These are phyloP conservation scores for Zeugodacus cucurbitae DNA, from an alignment of 1,140 invertebrate species.

Conservation along the genomic window DNA sequence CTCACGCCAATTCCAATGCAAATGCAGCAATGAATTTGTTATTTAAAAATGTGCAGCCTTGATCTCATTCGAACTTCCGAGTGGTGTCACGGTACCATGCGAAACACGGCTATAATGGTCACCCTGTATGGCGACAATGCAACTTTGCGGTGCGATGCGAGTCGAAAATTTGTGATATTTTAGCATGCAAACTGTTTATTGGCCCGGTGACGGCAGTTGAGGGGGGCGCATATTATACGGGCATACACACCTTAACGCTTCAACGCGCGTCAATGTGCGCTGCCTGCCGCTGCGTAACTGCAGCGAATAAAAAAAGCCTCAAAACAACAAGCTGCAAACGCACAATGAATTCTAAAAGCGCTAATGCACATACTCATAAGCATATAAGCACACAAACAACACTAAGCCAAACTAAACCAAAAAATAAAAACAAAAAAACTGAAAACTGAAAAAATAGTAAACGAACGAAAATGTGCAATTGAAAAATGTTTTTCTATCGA, in stretches of 20 bases:
- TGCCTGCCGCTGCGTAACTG: neutral
- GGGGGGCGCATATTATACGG: neutral
- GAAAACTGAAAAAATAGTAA: no score
- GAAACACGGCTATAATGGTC: neutral
- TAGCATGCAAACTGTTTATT: conserved; percentile 5
- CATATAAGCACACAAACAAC: neutral
- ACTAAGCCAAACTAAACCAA: neutral
- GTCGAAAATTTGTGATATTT: conserved; percentile 34
- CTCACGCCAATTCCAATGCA: neutral
- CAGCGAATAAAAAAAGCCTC: conserved; percentile 42
- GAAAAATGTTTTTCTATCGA: conserved; percentile 51
- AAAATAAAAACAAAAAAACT: neutral
- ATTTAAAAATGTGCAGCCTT: conserved; percentile 11
- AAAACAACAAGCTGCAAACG: conserved; percentile 42
- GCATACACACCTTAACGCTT: conserved; percentile 18
- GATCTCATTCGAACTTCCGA: conserved; percentile 36
- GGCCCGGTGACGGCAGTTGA: neutral
- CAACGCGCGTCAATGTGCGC: neutral
- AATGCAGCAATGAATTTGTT: conserved; percentile 8
- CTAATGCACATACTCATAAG: neutral
- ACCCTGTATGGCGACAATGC: conserved; percentile 16
- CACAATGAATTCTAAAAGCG: conserved; percentile 36
- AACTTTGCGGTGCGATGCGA: no score
- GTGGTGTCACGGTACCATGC: neutral
- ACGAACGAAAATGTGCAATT: conserved; percentile 49